These are phyloP conservation scores for Loripinus fragilis DNA, from an alignment of 2,888 invertebrate species.

Conservation along the genomic window DNA sequence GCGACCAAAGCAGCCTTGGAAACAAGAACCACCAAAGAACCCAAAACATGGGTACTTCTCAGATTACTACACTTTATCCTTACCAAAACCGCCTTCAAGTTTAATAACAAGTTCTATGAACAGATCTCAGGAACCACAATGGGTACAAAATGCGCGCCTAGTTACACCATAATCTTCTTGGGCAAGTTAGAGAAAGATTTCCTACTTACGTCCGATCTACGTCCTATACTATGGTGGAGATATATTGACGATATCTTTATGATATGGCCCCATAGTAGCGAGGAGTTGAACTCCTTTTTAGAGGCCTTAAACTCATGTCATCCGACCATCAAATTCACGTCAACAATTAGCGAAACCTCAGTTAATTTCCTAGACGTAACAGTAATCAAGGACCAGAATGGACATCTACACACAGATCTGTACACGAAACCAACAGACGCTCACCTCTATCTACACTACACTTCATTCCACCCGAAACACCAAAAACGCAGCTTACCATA, in stretches of 20 bases:
- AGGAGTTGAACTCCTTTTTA: constrained; percentile 35
- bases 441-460: background rate
- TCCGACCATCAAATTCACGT: background rate
- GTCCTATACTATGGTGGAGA: too few species aligned
- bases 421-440: background rate
- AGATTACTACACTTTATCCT: background rate
- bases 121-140: background rate
- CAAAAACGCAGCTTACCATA: background rate
- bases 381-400: background rate
- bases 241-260: constrained; percentile 34
- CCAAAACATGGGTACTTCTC: background rate
- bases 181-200: background rate
- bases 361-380: constrained; percentile 19
- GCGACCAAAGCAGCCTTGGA: background rate
- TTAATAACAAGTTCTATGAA: background rate
- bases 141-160: too few species aligned
- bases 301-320: constrained; percentile 17
- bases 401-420: too few species aligned
- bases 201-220: too few species aligned
- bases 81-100: background rate
- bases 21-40: background rate
- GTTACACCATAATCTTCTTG: background rate
- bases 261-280: constrained; percentile 25
- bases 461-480: background rate
- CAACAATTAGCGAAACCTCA: background rate